phyloP scores from a whole-genome alignment of 2,888 invertebrate species.

The Homarus gammarus region DNA sequence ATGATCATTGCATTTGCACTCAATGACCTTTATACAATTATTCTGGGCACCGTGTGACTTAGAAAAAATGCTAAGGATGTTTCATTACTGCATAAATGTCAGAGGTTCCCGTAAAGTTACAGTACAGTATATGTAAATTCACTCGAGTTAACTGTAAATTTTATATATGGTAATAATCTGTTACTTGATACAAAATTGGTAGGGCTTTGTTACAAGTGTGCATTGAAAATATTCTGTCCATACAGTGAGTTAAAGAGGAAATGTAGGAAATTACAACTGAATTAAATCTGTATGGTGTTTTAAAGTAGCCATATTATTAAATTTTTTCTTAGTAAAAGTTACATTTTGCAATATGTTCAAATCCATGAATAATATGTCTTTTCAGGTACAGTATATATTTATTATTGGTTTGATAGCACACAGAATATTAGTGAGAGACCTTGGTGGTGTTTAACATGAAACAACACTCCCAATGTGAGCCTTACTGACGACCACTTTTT shows the following conservation, averaged over 20 bases:
- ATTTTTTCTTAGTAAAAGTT: constrained; percentile 4
- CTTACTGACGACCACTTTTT: constrained; percentile 48
- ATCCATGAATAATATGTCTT: not conserved
- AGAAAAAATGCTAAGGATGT: not conserved
- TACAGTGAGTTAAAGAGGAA: not conserved
- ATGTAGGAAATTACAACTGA: not conserved
- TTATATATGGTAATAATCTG: not conserved
- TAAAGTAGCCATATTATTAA: not conserved
- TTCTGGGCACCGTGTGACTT: not conserved
- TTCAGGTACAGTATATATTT: constrained; percentile 2
- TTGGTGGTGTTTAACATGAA: constrained; percentile 20
- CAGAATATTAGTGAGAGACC: not conserved
- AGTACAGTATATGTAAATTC: no score
- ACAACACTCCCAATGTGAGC: constrained; percentile 50
- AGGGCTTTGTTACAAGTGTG: not conserved
- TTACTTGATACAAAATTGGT: not conserved
- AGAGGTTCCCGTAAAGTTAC: not conserved
- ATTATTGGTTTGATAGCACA: constrained; percentile 11
- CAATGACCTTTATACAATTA: not conserved
- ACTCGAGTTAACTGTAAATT: not conserved
- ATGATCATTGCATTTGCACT: not conserved
- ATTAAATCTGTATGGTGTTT: not conserved
- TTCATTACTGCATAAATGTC: not conserved
- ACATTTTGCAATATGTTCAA: not conserved
- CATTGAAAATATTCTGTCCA: not conserved